phyloP scores from a whole-genome alignment of 1,140 invertebrate species.

The Nasonia vitripennis region DNA sequence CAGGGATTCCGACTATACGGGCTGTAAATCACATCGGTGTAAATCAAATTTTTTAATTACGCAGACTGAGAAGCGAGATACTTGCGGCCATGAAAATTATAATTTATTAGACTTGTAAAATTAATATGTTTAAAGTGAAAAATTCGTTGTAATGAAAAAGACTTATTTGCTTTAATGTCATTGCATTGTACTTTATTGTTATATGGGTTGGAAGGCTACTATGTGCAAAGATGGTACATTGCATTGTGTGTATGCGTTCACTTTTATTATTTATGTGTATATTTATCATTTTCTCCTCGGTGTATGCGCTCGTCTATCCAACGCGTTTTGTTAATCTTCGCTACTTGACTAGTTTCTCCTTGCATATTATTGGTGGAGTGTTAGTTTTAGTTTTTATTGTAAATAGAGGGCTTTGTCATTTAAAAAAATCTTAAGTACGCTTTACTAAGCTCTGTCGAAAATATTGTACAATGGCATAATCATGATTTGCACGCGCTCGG shows the following conservation, averaged over 20 bases:
- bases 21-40: not conserved
- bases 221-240: constrained; percentile 63
- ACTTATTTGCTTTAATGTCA: constrained; percentile 51
- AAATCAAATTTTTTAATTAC: not conserved
- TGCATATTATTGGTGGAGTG: not conserved
- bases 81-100: not conserved
- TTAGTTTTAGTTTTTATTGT: constrained; percentile 29
- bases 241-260: constrained; percentile 31
- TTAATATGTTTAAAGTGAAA: not conserved
- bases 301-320: not conserved
- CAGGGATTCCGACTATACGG: not conserved
- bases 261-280: not conserved
- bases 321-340: constrained; percentile 20
- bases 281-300: not conserved
- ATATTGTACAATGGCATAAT: constrained; percentile 26
- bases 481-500: not conserved
- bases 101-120: not conserved
- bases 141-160: not conserved
- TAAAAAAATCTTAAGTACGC: constrained; percentile 37
- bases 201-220: constrained; percentile 56
- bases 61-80: too few species aligned
- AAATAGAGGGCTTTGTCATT: constrained; percentile 18
- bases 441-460: constrained; percentile 24
- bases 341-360: constrained; percentile 40
- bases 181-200: constrained; percentile 61